Evolutionary conservation across 2,113 vertebrate genomes (phyloP).

Genomic region (Lates calcarifer): DNA sequence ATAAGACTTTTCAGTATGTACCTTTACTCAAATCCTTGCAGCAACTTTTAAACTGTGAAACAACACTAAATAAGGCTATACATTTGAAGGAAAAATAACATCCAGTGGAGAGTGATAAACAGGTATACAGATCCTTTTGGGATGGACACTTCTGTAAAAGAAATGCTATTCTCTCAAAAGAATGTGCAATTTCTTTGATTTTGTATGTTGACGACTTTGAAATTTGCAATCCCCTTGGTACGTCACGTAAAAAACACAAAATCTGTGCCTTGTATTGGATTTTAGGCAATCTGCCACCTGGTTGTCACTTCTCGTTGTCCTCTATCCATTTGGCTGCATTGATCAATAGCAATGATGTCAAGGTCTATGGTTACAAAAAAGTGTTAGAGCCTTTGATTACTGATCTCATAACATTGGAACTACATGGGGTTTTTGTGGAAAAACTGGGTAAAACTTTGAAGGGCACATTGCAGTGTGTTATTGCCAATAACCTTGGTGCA

Average conservation of each 20-base stretch:
- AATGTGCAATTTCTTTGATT: not conserved
- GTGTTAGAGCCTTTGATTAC: not conserved
- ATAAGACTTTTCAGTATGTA: no score
- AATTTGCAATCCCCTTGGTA: conserved; percentile 20
- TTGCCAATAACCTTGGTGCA: not conserved
- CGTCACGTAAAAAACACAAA: conserved; percentile 9
- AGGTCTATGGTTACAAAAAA: not conserved
- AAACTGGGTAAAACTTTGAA: conserved; percentile 9
- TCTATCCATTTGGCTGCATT: conserved; percentile 24
- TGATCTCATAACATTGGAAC: not conserved
- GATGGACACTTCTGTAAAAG: not conserved
- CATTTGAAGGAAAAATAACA: not conserved
- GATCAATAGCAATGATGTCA: not conserved
- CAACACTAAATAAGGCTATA: no score
- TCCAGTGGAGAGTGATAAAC: no score
- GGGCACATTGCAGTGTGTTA: conserved; percentile 22
- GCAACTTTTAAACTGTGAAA: no score
- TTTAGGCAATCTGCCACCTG: conserved; percentile 5
- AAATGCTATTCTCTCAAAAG: not conserved
- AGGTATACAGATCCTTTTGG: no score
- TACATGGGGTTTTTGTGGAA: conserved; percentile 11
- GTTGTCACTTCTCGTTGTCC: not conserved
- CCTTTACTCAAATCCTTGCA: no score
- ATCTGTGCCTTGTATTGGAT: conserved; percentile 22
- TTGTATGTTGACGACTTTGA: not conserved